These are phyloP conservation scores for Vanacampus margaritifer DNA, from an alignment of 2,113 vertebrate species.

Conservation along the genomic window DNA sequence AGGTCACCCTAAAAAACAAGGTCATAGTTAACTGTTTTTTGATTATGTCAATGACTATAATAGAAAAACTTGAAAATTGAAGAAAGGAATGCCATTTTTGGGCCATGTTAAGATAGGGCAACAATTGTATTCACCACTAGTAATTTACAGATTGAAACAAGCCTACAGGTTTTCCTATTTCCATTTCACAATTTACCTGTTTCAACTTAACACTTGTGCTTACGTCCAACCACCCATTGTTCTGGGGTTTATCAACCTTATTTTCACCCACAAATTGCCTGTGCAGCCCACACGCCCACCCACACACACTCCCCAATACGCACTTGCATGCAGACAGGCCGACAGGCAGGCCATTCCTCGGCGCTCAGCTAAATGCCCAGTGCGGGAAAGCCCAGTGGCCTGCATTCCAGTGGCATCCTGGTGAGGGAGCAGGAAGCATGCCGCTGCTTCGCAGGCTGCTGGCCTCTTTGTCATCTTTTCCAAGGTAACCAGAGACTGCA, in stretches of 20 bases:
- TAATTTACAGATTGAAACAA: no score
- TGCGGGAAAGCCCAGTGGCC: slow-evolving; percentile 59
- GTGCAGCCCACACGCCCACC: slow-evolving; percentile 22
- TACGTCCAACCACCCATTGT: background rate
- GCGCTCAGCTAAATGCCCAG: slow-evolving; percentile 30
- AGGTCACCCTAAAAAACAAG: no score
- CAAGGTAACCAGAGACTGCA: slow-evolving; percentile 60
- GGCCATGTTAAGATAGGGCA: no score
- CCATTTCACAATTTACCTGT: background rate
- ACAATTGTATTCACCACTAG: no score
- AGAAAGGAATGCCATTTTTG: no score
- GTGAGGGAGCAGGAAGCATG: slow-evolving; percentile 63
- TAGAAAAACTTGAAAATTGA: no score
- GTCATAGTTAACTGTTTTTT: no score
- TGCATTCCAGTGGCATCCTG: slow-evolving; percentile 56
- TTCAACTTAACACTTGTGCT: background rate
- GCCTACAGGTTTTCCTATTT: background rate
- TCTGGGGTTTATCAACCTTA: slow-evolving; percentile 12
- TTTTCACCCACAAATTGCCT: slow-evolving; percentile 5
- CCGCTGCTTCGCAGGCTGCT: slow-evolving; percentile 57
- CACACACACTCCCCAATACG: slow-evolving; percentile 19
- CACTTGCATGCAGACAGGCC: slow-evolving; percentile 29
- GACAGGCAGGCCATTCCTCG: slow-evolving; percentile 26
- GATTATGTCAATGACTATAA: no score
- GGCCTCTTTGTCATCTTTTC: slow-evolving; percentile 70